A percentile compares a stretch with the other conserved stretches of the same genome.
Conservation (phyloP, 2,888 invertebrate species). For the Agrotis puta region DNA sequence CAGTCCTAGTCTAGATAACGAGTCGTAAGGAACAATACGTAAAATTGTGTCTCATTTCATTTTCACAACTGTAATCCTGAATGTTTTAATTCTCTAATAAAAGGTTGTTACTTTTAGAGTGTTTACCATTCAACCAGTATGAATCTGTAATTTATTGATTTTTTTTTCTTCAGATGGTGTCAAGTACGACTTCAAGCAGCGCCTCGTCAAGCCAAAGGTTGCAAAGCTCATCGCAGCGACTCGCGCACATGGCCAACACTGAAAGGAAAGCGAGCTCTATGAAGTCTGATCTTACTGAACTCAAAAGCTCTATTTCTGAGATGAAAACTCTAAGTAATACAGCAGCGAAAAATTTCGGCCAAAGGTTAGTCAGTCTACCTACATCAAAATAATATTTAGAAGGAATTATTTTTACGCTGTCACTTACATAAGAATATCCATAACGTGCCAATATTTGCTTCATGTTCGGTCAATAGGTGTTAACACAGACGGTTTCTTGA, state of each 20-base stretch:
- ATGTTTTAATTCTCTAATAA: conserved; percentile 28
- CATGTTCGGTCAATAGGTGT: conserved; percentile 76
- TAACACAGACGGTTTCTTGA: conserved; percentile 71
- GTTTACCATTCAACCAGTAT: not conserved
- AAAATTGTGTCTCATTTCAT: conserved; percentile 28
- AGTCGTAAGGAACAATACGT: conserved; percentile 78
- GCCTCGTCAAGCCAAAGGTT: conserved; percentile 91
- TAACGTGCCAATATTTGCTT: conserved; percentile 74
- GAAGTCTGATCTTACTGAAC: conserved; percentile 94
- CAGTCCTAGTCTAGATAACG: conserved; percentile 88
- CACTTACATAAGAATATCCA: conserved; percentile 64
- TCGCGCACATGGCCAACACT: conserved; percentile 91
- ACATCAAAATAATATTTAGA: conserved; percentile 43
- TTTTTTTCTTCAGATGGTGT: conserved; percentile 84
- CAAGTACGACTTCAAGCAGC: conserved; percentile 91
- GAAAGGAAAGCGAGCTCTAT: conserved; percentile 96
- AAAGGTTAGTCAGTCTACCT: conserved; percentile 77
- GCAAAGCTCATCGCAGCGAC: conserved; percentile 91
- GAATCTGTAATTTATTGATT: conserved; percentile 31
- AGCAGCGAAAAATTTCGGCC: conserved; percentile 85
- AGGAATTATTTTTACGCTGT: conserved; percentile 50
- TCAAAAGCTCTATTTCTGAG: conserved; percentile 96
- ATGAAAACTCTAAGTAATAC: conserved; percentile 94
- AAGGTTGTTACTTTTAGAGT: conserved; percentile 36
- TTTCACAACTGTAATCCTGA: conserved; percentile 20